Base-by-base conservation (phyloP, 2,888 invertebrate species). In the Resseliella maxima region DNA sequence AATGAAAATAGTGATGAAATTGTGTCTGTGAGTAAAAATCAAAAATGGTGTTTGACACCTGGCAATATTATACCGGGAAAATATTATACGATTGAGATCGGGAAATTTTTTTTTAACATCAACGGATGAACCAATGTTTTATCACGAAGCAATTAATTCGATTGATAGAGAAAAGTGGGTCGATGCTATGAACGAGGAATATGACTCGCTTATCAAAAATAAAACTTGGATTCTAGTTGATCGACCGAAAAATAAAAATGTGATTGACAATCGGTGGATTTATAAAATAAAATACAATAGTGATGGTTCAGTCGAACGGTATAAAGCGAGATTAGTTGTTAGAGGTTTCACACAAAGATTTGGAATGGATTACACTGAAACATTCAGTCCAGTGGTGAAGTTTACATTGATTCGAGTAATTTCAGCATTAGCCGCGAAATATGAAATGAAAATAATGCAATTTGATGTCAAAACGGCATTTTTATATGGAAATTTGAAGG, bases 311-410 rank as follows among this genome's bases (percentile, higher is more conserved):
- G 85, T 87, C 41, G 85, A 86, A 15, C 46, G 87, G 0, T 87
- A 87, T 72, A 88, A 87, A 54, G 85, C 86, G 12, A 24, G 87
- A 85, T 35, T 87, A 35, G 87, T 86, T 6, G 87, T 86, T 0
- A 86, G 87, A 41, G 87, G 87, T 3, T 59, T 59, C 12, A 24
- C 59, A 59, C 59, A 59, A 24, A 24, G 59, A 3, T 59, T 24
- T 59, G 87, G 86, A 0, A 36, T 85, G 5, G 50, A 86, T 31
- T 86, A 86, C 46, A 46, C 8, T 1, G 87, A 87, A 59, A 87
- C 87, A 64, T 87, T 86, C 46, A 85, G 50, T 27, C 87, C 86
- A 83, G 86, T 87, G 6, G 85, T 86, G 0, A n/a, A 45, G 38
- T 87, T 87, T 59, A 5, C n/a, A 41, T 86, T 86, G 24, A 45